Evolutionary conservation across 2,888 invertebrate species (phyloP), one percentile per base, ranked within the genome.

Genomic region (Perizoma flavofasciatum): DNA sequence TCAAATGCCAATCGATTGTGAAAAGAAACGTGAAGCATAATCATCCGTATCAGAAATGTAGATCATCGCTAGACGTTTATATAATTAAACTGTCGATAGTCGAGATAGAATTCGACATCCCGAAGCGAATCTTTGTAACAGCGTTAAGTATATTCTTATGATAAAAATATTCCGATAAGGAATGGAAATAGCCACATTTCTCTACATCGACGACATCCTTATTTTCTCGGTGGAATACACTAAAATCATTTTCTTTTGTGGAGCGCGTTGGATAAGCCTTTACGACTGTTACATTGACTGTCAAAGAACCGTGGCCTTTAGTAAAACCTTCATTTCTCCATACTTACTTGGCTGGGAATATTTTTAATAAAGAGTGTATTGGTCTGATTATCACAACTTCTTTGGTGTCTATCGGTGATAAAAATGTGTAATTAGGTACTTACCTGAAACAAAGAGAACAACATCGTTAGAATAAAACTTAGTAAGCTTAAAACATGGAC

Each of bases 361-460:
- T 37, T 37, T 37, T 37, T 37, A 4, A 37, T 37, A 22, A 22
- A 22, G 22, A 22, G 22, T 22, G 1, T 22, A 22, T 22, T 22
- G 22, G 22, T 22, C 22, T 22, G 1, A 22, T 22, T 22, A 22
- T 3, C 22, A 22, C 22, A 22, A 22, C 1, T 22, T 22, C 22
- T 22, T 22, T 22, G 22, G 22, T 22, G 22, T 2, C 22, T 22
- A 37, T 5, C 37, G 6, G 4, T 6, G 7, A 37, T 37, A 37
- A 22, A 44, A 6, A 11, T n/a, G 11, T 44, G 5, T 41, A 41
- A n/a, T 5, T 22, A 6, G n/a, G 49, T 52, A 68, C 68, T 68
- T 68, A 68, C 68, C 68, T 66, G 64, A 51, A 68, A 66, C 61
- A 68, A 63, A 22, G 22, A 22, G 35, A 51, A 40, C 53, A 34